Base-by-base conservation (phyloP, 2,113 vertebrate species). In the Leptobrachium leishanense region DNA sequence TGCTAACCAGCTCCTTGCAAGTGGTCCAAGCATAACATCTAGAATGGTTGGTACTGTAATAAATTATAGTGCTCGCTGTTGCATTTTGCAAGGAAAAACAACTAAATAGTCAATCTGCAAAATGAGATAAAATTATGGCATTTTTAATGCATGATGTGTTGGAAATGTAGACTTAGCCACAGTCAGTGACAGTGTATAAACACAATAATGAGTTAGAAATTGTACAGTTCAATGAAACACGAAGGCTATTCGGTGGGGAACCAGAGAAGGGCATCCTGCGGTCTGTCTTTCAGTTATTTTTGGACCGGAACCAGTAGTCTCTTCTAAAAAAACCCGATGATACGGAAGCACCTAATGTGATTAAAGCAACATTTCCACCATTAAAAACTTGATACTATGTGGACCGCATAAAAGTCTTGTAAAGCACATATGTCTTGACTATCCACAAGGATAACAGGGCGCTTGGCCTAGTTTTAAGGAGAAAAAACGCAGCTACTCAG, bases 21-120 rank as follows among this genome's bases (percentile, higher is more conserved):
- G 77, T 79, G 81, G 84, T 92, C 91, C 92, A 94, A 93, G 88
- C 82, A 93, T 92, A 92, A 92, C 87, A 92, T 89, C 89, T 92
- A 91, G 89, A 89, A 90, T 92, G 90, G 90, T 90, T 89, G 82
- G 90, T 84, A 88, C 85, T 83, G 72, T 87, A 89, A 92, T 90
- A 92, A 92, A 92, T 93, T 91, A 89, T 59, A 90, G 87, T 89
- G 91, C 88, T 90, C 87, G 88, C 89, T 85, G 92, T 91, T 90
- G 86, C 88, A 77, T 89, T 91, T 90, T 89, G 83, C 88, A 88
- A 93, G 89, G 90, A 88, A 91, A 92, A 92, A 91, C 85, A 91
- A 86, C 87, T 87, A 68, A 81, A 85, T 10, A 86, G 84, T 90
- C 85, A 89, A 87, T 83, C 87, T 82, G 81, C 85, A 86, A 88